phyloP scores from a whole-genome alignment of 1,140 invertebrate genomes.

The Tribolium castaneum region DNA sequence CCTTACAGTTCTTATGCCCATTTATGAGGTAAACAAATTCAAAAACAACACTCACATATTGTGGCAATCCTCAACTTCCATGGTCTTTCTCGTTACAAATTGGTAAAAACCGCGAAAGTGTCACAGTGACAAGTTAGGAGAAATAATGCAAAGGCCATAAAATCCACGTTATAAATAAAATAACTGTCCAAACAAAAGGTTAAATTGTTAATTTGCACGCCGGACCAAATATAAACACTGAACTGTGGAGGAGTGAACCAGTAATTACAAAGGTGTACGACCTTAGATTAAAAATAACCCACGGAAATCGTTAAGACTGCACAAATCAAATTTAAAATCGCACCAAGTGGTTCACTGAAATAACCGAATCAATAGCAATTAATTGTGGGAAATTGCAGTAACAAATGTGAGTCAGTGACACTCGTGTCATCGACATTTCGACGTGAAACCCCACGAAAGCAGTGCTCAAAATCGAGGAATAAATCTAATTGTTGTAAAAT shows the following conservation, averaged over 20 bases:
- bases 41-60: background rate
- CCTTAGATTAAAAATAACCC: constrained; percentile 23
- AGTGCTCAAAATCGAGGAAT: background rate
- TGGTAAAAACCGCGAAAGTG: background rate
- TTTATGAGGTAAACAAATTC: background rate
- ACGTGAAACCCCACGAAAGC: background rate
- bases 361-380: background rate
- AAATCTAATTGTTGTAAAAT: background rate
- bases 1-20: background rate
- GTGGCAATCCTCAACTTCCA: background rate
- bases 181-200: background rate
- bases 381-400: background rate
- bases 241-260: constrained; percentile 5
- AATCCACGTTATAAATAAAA: background rate
- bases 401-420: background rate
- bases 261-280: constrained; percentile 2
- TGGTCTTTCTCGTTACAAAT: background rate
- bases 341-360: background rate
- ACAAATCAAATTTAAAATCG: background rate
- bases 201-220: background rate
- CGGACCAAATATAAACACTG: constrained; percentile 15
- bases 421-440: background rate
- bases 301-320: background rate
- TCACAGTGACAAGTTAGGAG: background rate
- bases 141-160: background rate